Conservation (phyloP, 2,797 vertebrate species). For the Coregonus ussuriensis region DNA sequence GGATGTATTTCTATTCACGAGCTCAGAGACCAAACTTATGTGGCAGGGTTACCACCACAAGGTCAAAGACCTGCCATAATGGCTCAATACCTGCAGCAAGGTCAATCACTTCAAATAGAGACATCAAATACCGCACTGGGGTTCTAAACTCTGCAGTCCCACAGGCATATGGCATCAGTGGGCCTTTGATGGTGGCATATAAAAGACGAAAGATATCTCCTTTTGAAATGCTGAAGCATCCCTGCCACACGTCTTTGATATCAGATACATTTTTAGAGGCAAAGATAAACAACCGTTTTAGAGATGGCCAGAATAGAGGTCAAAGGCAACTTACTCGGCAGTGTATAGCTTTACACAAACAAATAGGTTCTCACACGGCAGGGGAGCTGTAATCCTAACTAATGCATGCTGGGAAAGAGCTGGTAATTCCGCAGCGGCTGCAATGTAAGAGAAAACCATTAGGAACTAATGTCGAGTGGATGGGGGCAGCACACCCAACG, state of each 20-base stretch:
- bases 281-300: background rate
- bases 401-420: background rate
- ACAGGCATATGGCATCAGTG: background rate
- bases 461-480: background rate
- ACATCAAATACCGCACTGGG: background rate
- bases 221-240: background rate
- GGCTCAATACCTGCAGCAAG: background rate
- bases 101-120: background rate
- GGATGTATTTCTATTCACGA: background rate
- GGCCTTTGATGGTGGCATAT: background rate
- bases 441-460: background rate
- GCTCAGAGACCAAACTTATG: too few species aligned
- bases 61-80: background rate
- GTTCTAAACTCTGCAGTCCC: background rate
- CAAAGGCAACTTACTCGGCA: background rate
- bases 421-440: background rate
- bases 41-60: too few species aligned
- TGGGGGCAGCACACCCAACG: background rate
- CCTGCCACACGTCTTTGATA: background rate
- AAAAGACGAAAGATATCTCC: background rate
- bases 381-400: background rate
- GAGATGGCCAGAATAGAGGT: background rate
- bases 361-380: background rate
- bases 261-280: background rate
- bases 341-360: background rate